Base-by-base conservation (phyloP, 2,888 invertebrate species). In the Zeuzera pyrina region DNA sequence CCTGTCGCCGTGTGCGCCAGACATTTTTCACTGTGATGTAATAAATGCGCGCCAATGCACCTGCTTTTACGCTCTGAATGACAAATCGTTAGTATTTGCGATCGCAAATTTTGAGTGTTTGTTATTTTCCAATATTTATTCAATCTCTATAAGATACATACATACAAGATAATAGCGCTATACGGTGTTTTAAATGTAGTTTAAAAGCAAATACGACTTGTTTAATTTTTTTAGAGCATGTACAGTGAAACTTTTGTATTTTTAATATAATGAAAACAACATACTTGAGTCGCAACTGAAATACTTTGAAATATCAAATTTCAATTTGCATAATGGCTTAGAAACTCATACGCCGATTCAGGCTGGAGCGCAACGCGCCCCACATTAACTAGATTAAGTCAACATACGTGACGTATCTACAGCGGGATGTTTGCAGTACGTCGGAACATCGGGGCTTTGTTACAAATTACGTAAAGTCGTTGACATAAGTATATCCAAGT, bases 291-390 rank as follows among this genome's bases (percentile, higher is more conserved):
- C 14, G 31, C 5, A 16, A 15, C 14, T 12, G 12, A 14, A 19
- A 26, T 63, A 64, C 64, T 59, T 50, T 39, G 52, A 55, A 51
- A 62, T 70, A 66, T 71, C 64, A 67, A 69, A 70, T 68, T 63
- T 57, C 61, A 64, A 70, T 74, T 71, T 72, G 62, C 70, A 71
- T 72, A 72, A 68, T 68, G 65, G 59, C 58, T 54, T 63, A 69
- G 63, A 67, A 63, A 66, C 70, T 65, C 63, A 60, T 65, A 59
- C 56, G 53, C 54, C 60, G 63, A 71, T 66, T 66, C 58, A 55
- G 53, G 59, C 57, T 47, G 49, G 51, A 56, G 57, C 60, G 57
- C 59, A 33, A 21, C 22, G 15, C 32, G 58, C 53, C 49, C 49
- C 56, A 61, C 56, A 66, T 68, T 71, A 72, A 69, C 62, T 41